These are phyloP conservation scores for Ashinkailepas kermadecensis DNA, from an alignment of 2,888 invertebrate species.

Conservation along the genomic window DNA sequence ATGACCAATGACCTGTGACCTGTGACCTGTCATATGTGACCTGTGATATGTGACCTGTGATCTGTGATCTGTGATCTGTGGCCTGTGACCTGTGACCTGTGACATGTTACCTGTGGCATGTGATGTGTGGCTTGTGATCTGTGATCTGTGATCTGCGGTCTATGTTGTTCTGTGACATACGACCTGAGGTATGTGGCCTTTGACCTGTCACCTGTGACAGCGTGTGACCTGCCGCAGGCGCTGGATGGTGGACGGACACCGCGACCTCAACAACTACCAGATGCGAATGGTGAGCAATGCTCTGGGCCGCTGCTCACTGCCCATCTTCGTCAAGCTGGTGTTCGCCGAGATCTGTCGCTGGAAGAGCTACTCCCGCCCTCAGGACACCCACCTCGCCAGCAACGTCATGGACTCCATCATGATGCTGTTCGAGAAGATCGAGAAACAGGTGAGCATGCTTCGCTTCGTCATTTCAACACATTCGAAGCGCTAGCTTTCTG, in stretches of 20 bases:
- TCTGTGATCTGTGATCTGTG: no score
- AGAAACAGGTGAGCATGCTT: constrained; percentile 61
- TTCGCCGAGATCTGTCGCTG: constrained; percentile 96
- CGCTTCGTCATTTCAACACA: no score
- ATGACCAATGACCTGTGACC: no score
- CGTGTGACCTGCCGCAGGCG: constrained; percentile 34
- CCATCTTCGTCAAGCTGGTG: constrained; percentile 93
- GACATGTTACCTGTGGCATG: no score
- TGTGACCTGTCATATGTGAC: no score
- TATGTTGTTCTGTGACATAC: no score
- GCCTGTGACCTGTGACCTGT: no score
- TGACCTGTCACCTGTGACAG: background rate
- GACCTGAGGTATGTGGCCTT: no score
- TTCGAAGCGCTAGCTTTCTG: no score
- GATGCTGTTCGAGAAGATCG: constrained; percentile 91
- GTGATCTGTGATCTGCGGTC: no score
- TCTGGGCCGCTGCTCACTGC: constrained; percentile 83
- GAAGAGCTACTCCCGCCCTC: constrained; percentile 91
- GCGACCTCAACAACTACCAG: constrained; percentile 85
- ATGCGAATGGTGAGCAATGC: constrained; percentile 92
- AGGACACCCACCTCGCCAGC: constrained; percentile 83
- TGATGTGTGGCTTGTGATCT: no score
- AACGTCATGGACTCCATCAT: constrained; percentile 96
- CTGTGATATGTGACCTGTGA: no score
- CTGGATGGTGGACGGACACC: constrained; percentile 84